phyloP scores from a whole-genome alignment of 2,797 vertebrate genomes.

The Periparus ater region DNA sequence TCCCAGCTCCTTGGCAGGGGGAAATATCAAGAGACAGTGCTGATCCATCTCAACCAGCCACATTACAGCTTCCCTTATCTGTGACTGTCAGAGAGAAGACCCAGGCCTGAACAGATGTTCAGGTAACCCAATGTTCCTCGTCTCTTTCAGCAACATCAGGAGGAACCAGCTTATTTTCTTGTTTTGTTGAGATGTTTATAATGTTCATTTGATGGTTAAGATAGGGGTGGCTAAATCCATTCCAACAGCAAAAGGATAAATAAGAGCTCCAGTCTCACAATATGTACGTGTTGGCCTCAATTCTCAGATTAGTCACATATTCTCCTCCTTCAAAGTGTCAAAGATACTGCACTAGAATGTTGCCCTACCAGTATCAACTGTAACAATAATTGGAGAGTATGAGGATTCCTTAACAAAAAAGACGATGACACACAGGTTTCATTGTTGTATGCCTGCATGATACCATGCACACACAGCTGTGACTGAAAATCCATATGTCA shows the following conservation, averaged over 20 bases:
- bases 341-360: neutral
- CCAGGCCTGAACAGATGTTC: too few relatives aligned
- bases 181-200: neutral
- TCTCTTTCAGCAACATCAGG: neutral
- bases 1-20: neutral
- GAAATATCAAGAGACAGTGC: neutral
- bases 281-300: accelerated
- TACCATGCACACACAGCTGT: neutral
- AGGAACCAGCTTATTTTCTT: neutral
- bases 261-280: neutral
- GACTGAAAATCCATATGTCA: neutral
- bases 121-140: neutral
- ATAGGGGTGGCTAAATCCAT: accelerated
- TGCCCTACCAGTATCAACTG: neutral
- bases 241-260: neutral
- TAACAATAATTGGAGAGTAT: neutral
- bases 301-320: neutral
- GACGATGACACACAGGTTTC: neutral
- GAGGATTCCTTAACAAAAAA: neutral
- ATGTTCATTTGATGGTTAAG: neutral
- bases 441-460: neutral
- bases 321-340: neutral
- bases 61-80: neutral
- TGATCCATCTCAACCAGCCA: neutral
- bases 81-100: neutral